A percentile compares a stretch with the other conserved stretches of the same genome.
These are phyloP conservation scores for Bradypodion pumilum DNA, from an alignment of 2,797 vertebrate genomes.

Conservation along the genomic window DNA sequence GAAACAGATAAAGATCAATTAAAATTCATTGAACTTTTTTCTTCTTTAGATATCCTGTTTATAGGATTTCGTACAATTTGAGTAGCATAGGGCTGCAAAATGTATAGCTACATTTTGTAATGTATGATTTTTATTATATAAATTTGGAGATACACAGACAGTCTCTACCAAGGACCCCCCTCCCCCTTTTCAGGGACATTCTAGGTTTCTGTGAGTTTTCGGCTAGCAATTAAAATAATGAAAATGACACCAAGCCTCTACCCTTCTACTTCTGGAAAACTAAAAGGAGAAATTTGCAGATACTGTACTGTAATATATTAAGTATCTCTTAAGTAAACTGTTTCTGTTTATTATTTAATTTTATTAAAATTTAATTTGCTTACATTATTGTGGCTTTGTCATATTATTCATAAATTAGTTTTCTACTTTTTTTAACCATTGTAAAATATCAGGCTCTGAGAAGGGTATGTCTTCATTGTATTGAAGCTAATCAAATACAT, in stretches of 20 bases:
- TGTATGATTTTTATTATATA: too few relatives aligned
- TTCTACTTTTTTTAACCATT: background rate
- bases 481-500: background rate
- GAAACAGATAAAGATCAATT: too few relatives aligned
- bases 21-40: too few relatives aligned
- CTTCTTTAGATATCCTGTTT: too few relatives aligned
- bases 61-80: too few relatives aligned
- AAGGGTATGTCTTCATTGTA: background rate
- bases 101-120: too few relatives aligned
- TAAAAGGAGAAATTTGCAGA: background rate
- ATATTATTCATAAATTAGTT: background rate
- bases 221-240: too few relatives aligned
- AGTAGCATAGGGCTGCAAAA: too few relatives aligned
- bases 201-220: background rate
- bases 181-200: background rate
- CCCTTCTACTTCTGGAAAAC: background rate
- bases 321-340: background rate
- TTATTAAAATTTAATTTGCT: background rate
- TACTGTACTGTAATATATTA: background rate
- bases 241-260: background rate
- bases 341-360: background rate
- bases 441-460: background rate
- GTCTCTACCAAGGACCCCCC: too few relatives aligned
- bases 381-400: background rate
- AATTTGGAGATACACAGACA: background rate